Base-by-base conservation (phyloP, 2,888 invertebrate species). In the Melolontha melolontha region DNA sequence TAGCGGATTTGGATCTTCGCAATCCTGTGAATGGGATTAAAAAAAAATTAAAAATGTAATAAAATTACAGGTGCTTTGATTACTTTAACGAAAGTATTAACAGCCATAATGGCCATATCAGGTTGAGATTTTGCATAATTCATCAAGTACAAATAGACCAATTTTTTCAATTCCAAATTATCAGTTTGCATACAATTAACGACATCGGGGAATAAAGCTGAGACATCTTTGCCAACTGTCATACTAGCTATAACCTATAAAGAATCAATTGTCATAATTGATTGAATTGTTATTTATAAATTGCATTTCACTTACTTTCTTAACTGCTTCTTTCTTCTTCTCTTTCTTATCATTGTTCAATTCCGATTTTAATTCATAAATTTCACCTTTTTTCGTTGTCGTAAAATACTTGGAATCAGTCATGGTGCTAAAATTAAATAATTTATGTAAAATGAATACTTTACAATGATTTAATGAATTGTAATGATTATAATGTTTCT, bases 161-260 rank as follows among this genome's bases (percentile, higher is more conserved):
- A 87, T 80, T 99, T 99, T 86, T 99, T 99, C 76, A 99, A 85
- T 83, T 99, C 99, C 80, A 99, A 86, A 84, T 99, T 99, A 82
- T 99, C 99, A 0, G 99, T 99, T 86, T 99, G 99, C 98, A 99
- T 99, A 83, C 99, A 99, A 85, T 99, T 99, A 29, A 99, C 98
- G 1, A 99, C 99, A 82, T 99, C 99, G 0, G 99, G 98, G 82
- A 99, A 99, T 12, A 99, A 85, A 0, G 98, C 97, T 0, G 95
- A 95, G 0, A 99, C 99, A 89, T 99, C 99, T 87, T 99, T 99
- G 63, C 99, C 99, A 17, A 99, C 99, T 5, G 99, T 99, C 99
- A 99, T 99, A 71, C 97, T 97, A 22, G 99, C 99, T 80, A 99
- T 99, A 16, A 99, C 98, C 92, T 97, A 76, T 65, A 81, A 72